Percentiles rank a stretch among this genome's conserved stretches.
These are phyloP conservation scores for Falcunculus frontatus DNA, from an alignment of 2,113 vertebrate genomes.

Conservation along the genomic window DNA sequence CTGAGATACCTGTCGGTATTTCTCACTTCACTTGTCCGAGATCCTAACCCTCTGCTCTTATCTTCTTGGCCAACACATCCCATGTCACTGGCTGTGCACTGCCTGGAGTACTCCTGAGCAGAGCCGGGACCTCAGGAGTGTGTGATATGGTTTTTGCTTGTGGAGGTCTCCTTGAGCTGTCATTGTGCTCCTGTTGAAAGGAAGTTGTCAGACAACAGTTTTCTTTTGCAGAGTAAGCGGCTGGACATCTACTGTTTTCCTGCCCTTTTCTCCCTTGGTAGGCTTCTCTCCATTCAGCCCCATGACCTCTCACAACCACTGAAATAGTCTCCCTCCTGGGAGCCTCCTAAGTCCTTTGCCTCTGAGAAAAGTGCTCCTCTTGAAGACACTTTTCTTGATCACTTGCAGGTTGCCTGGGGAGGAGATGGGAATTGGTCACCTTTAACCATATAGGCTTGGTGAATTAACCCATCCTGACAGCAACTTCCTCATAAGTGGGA, in stretches of 20 bases:
- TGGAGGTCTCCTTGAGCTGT: not conserved
- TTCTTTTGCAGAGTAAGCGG: not conserved
- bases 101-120: not conserved
- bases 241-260: not conserved
- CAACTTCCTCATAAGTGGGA: fast-evolving
- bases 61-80: not conserved
- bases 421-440: not conserved
- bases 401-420: not conserved
- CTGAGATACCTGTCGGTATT: not conserved
- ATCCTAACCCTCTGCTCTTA: not conserved
- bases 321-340: not conserved
- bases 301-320: not conserved
- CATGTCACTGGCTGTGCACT: not conserved
- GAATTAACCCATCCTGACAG: not conserved
- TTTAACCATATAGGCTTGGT: not conserved
- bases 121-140: not conserved
- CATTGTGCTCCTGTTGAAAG: not conserved
- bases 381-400: not conserved
- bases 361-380: not conserved
- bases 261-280: not conserved
- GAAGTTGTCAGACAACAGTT: not conserved
- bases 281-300: not conserved
- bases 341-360: not conserved
- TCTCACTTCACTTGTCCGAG: not conserved
- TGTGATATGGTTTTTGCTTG: not conserved